A percentile compares a stretch with the other conserved stretches of the same genome.
phyloP scores from a whole-genome alignment of 2,888 invertebrate species.

The Drosophila eohydei region DNA sequence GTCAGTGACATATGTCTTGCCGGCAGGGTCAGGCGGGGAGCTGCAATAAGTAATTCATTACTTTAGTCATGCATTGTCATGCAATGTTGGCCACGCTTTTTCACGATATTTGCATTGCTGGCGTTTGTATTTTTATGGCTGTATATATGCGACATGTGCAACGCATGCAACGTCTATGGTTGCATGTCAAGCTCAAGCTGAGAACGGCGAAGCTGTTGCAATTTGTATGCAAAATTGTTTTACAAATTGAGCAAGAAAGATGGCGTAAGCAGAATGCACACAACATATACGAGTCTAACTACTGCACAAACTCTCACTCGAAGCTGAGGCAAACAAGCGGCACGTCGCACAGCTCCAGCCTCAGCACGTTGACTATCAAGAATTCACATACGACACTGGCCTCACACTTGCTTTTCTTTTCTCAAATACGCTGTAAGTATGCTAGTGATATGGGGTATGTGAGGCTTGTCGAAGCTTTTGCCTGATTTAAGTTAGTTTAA shows the following conservation, averaged over 20 bases:
- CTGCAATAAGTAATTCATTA: constrained; percentile 76
- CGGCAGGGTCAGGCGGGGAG: constrained; percentile 31
- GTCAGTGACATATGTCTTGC: constrained; percentile 60
- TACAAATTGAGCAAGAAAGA: constrained; percentile 80
- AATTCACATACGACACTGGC: constrained; percentile 55
- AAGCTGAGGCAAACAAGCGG: constrained; percentile 57
- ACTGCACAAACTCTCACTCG: constrained; percentile 25
- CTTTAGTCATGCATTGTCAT: constrained; percentile 79
- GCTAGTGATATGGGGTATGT: not conserved
- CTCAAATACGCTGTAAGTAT: constrained; percentile 14
- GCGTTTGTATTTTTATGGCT: constrained; percentile 70
- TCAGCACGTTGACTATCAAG: constrained; percentile 59
- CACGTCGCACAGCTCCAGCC: constrained; percentile 48
- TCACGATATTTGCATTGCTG: constrained; percentile 59
- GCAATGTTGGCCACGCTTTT: constrained; percentile 73
- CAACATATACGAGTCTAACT: constrained; percentile 27
- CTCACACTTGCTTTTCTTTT: constrained; percentile 30
- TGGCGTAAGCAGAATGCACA: constrained; percentile 72
- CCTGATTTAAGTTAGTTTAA: too few species aligned
- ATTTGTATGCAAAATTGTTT: constrained; percentile 80
- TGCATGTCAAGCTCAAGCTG: constrained; percentile 60
- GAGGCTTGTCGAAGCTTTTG: not conserved
- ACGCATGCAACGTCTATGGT: constrained; percentile 46
- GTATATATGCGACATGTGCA: constrained; percentile 36
- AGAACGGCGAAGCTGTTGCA: constrained; percentile 68